Evolutionary conservation across 2,113 vertebrate genomes (phyloP), one percentile per base, ranked within the genome.

Genomic region (Bufo gargarizans): DNA sequence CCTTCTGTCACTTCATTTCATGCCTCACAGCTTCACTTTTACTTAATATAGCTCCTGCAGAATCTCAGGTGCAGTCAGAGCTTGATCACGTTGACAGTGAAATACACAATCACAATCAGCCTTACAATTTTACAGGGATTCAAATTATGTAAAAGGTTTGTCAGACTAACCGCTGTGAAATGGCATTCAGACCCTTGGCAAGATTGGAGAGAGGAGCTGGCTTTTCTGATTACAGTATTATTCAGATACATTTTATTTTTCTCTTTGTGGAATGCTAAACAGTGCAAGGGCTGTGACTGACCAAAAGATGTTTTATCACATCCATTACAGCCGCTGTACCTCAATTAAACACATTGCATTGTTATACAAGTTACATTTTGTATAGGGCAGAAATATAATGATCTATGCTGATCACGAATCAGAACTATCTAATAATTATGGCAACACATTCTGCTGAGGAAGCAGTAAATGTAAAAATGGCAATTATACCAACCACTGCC

Each of bases 71-170:
- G 87, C 82, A 77, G 67, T 84, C 65, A 53, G 76, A 69, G 59
- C 87, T 89, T 53, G 81, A 89, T 84, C 87, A 89, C 87, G 61
- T 77, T 84, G 82, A 89, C 81, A 84, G 87, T 22, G 61, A 77
- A 89, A 84, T 77, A 84, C 82, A 84, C 87, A 89, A 89, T 89
- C 82, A 89, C 87, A 89, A 89, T 89, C 87, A 89, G 76, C 82
- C 58, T 56, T 84, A 84, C 81, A 77, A 78, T 89, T 83, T 89
- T 58, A 89, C 87, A 89, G 87, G 59, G 87, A 89, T 84, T 84
- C 87, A 82, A 89, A 89, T 88, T 89, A 89, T 89, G 81, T 84
- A 89, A 89, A 89, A 89, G 82, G 87, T 89, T 89, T 89, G 87
- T 84, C 82, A 84, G 87, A 83, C 87, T 89, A 89, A 89, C 82